Conservation (phyloP, 2,113 vertebrate species). For the Callopanchax toddi region DNA sequence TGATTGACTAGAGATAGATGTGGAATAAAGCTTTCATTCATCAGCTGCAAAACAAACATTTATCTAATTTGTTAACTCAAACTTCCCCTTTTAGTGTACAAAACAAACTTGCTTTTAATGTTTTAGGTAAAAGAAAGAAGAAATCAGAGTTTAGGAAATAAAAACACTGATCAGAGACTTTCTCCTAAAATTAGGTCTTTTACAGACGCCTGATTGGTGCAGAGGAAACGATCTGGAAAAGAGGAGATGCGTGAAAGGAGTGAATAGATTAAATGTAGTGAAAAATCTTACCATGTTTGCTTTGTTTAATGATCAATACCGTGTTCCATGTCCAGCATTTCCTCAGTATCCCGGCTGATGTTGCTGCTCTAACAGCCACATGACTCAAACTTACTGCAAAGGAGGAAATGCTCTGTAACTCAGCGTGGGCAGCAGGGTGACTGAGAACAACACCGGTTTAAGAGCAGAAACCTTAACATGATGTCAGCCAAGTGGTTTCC, state of each 20-base stretch:
- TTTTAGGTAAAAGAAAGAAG: background rate
- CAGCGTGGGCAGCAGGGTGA: slow-evolving; percentile 8
- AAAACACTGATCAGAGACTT: background rate
- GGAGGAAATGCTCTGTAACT: slow-evolving; percentile 61
- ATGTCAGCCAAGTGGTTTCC: background rate
- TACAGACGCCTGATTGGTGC: background rate
- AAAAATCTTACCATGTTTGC: slow-evolving; percentile 71
- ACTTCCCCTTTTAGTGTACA: slow-evolving; percentile 41
- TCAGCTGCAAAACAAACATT: background rate
- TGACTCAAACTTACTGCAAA: slow-evolving; percentile 33
- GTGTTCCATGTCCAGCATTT: slow-evolving; percentile 44
- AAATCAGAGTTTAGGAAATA: slow-evolving; percentile 5
- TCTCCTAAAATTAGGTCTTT: slow-evolving; percentile 3
- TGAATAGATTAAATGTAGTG: no score
- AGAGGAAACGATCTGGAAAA: slow-evolving; percentile 11
- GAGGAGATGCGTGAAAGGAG: no score
- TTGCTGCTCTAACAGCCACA: slow-evolving; percentile 11
- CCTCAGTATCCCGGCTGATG: slow-evolving; percentile 25
- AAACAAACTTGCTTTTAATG: background rate
- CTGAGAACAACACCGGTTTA: slow-evolving; percentile 2
- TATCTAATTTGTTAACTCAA: background rate
- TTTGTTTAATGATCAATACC: slow-evolving; percentile 17
- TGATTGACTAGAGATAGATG: slow-evolving; percentile 40
- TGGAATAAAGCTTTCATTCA: slow-evolving; percentile 44
- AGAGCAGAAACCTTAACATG: background rate